Evolutionary conservation across 2,113 vertebrate genomes (phyloP), one percentile per base, ranked within the genome.

Genomic region (Campylorhamphus procurvoides): DNA sequence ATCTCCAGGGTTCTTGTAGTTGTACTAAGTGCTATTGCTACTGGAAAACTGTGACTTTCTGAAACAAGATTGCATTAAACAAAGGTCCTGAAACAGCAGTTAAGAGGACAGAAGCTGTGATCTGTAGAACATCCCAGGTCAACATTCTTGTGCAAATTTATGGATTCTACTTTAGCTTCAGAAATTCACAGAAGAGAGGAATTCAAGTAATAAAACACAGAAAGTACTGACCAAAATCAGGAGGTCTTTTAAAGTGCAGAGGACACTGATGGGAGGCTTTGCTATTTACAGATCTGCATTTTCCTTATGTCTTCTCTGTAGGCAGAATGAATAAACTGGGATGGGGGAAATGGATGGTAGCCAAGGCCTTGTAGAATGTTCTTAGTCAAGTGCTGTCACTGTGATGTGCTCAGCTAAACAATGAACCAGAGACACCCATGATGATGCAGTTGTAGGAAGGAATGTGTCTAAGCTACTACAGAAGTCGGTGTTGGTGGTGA

Each of bases 171-270:
- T 18, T 64, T 76, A 66, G 18, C 29, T 88, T 94, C 63, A 80
- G 64, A 96, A 92, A 77, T 74, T 73, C 72, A 88, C 40, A 46
- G 50, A 40, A 86, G 25, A 69, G 12, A 69, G 72, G 10, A 81
- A 77, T 53, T 81, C 37, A 62, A 89, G 17, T 79, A 66, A 81
- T 46, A 40, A 87, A 84, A 77, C 62, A 74, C 40, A 74, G 60
- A 71, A 84, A 84, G 24, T 66, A 81, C 64, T 77, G 68, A 67
- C 22, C 27, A 81, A 89, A 93, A 62, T 91, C 37, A 74, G 81
- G 49, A 84, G 12, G 8, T 10, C 10, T 84, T 83, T 87, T 74
- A 44, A 89, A 91, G 40, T 46, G n/a, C 63, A 66, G 37, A 81
- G 92, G 53, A 66, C 31, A 47, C n/a, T 52, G 58, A 50, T 66